phyloP scores from a whole-genome alignment of 2,797 vertebrate genomes.

The Capromys pilorides region DNA sequence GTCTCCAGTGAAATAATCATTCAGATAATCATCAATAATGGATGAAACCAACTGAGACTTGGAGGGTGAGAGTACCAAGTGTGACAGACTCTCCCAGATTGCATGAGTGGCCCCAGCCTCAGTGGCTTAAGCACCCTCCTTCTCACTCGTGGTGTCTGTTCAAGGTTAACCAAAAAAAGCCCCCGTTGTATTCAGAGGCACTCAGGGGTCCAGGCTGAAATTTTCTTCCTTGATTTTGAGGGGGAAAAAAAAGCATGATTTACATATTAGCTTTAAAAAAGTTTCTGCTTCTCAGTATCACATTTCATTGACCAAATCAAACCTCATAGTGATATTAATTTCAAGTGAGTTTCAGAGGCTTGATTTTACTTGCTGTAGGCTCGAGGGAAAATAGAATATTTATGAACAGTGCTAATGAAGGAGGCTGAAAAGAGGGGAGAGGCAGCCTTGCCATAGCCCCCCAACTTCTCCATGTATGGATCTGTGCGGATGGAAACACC shows the following conservation, averaged over 20 bases:
- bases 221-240: neutral
- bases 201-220: neutral
- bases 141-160: neutral
- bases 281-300: neutral
- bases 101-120: neutral
- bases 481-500: neutral
- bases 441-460: neutral
- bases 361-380: neutral
- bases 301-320: neutral
- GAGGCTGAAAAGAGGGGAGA: neutral
- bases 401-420: neutral
- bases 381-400: neutral
- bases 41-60: neutral
- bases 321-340: neutral
- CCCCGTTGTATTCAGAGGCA: neutral
- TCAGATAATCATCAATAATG: neutral
- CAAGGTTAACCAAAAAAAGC: neutral
- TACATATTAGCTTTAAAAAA: neutral
- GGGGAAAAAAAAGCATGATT: neutral
- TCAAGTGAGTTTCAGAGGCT: neutral
- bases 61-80: neutral
- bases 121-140: neutral
- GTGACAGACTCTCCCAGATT: neutral
- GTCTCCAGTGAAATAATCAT: neutral
- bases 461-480: no score